Evolutionary conservation across 2,113 vertebrate species (phyloP).

Genomic region (Rana temporaria): DNA sequence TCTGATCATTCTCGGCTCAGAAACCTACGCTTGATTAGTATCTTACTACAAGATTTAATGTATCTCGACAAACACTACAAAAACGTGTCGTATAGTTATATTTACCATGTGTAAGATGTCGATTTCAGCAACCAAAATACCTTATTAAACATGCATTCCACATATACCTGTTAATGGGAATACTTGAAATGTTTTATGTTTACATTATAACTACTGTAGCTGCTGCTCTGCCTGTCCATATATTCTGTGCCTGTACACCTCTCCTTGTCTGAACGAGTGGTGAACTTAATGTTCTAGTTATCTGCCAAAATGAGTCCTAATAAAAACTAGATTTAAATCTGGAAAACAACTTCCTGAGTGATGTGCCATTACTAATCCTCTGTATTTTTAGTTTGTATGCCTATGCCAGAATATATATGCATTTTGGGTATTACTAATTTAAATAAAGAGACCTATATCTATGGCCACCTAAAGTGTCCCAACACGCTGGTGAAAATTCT

Average conservation of each 20-base stretch:
- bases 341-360: not conserved
- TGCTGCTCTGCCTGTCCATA: not conserved
- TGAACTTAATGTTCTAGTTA: not conserved
- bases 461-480: too few relatives aligned
- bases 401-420: too few relatives aligned
- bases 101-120: too few relatives aligned
- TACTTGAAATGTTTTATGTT: slow-evolving; percentile 45
- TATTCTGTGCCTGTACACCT: not conserved
- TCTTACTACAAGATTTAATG: too few relatives aligned
- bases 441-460: too few relatives aligned
- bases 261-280: not conserved
- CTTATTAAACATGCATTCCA: slow-evolving; percentile 13
- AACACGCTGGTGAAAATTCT: too few relatives aligned
- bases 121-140: not conserved
- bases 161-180: not conserved
- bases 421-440: too few relatives aligned
- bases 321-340: not conserved
- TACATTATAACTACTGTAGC: slow-evolving; percentile 20
- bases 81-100: too few relatives aligned
- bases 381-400: not conserved
- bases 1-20: too few relatives aligned
- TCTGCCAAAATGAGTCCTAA: slow-evolving; percentile 12
- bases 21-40: too few relatives aligned
- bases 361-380: not conserved
- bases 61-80: too few relatives aligned